Base-by-base conservation (phyloP, 2,797 vertebrate genomes). In the Pyrocephalus nanus region DNA sequence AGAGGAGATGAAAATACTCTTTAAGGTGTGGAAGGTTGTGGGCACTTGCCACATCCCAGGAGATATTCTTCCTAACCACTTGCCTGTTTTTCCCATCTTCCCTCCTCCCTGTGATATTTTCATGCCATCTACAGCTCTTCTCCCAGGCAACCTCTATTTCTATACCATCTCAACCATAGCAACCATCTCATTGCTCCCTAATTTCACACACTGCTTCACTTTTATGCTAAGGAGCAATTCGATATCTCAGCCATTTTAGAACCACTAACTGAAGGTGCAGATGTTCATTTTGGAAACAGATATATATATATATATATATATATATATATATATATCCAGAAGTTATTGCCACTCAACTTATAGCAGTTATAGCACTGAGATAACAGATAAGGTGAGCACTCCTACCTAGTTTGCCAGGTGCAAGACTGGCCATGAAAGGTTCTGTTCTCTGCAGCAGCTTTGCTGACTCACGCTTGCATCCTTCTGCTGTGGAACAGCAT, bases 61-160 rank as follows among this genome's bases (percentile, higher is more conserved):
- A 91, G 82, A 77, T 72, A 58, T 34, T 70, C 32, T 55, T 71
- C 77, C 40, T 51, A 81, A 74, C 48, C 71, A 76, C 76, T 81
- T 73, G 66, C 42, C 43, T 43, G 6, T 66, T 60, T 34, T 70
- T 76, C 60, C 67, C 75, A 29, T 70, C 40, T 70, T 82, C 43
- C 45, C 83, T 92, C 83, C 71, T 72, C 62, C 58, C 60, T 57
- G 40, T 55, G 74, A 60, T 88, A 84, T 67, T 79, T 84, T 81
- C 60, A 84, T 47, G 64, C 40, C 62, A 78, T 72, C 79, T 75
- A 90, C 73, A 84, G 73, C 74, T 95, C 70, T 60, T 95, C 88
- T 95, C 92, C 92, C 73, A 90, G 86, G 74, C 96, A 95, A 90
- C 74, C 88, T 96, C 93, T 95, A 94, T 94, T 95, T 95, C 93